Evolutionary conservation across 2,797 vertebrate genomes (phyloP).

Genomic region (Ambastaia sidthimunki): DNA sequence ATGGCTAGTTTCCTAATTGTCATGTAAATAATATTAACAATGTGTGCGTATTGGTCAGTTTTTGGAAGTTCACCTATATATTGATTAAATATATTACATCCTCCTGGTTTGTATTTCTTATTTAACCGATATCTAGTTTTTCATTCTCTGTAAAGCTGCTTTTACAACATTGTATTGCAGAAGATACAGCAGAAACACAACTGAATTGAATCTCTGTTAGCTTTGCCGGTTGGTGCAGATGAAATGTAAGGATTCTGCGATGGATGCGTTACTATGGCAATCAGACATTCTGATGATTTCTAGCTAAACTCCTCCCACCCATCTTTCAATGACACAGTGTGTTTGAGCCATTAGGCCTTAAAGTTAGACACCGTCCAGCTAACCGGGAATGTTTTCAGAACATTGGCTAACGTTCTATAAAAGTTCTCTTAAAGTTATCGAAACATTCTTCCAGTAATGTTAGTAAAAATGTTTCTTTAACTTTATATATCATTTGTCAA

Average conservation of each 20-base stretch:
- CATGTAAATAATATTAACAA: too few species aligned
- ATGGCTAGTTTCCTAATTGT: too few species aligned
- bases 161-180: not conserved
- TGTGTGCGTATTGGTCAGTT: too few species aligned
- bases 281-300: constrained; percentile 15
- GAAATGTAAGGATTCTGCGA: constrained; percentile 16
- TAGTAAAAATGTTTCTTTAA: too few species aligned
- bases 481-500: too few species aligned
- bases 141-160: not conserved
- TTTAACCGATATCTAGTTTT: not conserved
- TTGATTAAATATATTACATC: too few species aligned
- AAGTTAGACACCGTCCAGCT: not conserved
- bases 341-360: not conserved
- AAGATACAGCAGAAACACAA: not conserved
- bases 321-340: constrained; percentile 10
- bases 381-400: not conserved
- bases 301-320: not conserved
- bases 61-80: too few species aligned
- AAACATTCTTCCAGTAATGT: too few species aligned
- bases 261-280: constrained; percentile 41
- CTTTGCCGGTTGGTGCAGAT: not conserved
- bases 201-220: not conserved
- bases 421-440: too few species aligned
- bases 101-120: not conserved
- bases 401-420: too few species aligned